Percentiles rank a stretch among this genome's conserved stretches.
Conservation (phyloP, 1,140 invertebrate species). For the Trissolcus basalis region DNA sequence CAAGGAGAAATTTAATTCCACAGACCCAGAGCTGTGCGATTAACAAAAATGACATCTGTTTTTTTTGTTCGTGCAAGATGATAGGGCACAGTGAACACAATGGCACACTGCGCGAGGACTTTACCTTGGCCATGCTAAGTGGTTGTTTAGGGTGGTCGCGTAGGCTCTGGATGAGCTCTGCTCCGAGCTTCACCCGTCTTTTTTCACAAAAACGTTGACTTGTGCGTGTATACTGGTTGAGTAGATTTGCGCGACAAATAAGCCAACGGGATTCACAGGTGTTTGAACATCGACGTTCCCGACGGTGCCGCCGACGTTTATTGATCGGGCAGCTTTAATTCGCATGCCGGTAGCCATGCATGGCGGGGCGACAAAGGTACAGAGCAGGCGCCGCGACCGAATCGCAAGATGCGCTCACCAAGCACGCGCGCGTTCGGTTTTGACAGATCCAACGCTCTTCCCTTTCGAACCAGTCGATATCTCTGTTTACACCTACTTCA, state of each 20-base stretch:
- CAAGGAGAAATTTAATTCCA: too few species aligned
- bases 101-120: slow-evolving; percentile 23
- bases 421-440: slow-evolving; percentile 32
- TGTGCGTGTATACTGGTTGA: slow-evolving; percentile 1
- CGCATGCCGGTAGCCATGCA: slow-evolving; percentile 51
- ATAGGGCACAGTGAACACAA: slow-evolving; percentile 26
- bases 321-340: slow-evolving; percentile 54
- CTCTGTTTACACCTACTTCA: too few species aligned
- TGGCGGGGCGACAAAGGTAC: slow-evolving; percentile 43
- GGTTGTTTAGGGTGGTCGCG: slow-evolving; percentile 1
- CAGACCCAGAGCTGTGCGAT: too few species aligned
- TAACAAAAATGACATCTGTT: too few species aligned
- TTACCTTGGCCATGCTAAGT: slow-evolving; percentile 50
- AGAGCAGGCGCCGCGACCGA: slow-evolving; percentile 54
- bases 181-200: background rate
- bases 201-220: background rate
- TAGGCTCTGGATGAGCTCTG: background rate
- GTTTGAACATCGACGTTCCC: slow-evolving; percentile 55
- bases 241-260: slow-evolving; percentile 23
- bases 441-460: background rate
- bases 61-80: background rate
- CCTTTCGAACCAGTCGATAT: background rate
- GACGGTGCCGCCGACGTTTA: slow-evolving; percentile 54
- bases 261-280: slow-evolving; percentile 49
- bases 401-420: slow-evolving; percentile 16